phyloP scores from a whole-genome alignment of 2,888 invertebrate genomes.

The Lasioglossum oenotherae region DNA sequence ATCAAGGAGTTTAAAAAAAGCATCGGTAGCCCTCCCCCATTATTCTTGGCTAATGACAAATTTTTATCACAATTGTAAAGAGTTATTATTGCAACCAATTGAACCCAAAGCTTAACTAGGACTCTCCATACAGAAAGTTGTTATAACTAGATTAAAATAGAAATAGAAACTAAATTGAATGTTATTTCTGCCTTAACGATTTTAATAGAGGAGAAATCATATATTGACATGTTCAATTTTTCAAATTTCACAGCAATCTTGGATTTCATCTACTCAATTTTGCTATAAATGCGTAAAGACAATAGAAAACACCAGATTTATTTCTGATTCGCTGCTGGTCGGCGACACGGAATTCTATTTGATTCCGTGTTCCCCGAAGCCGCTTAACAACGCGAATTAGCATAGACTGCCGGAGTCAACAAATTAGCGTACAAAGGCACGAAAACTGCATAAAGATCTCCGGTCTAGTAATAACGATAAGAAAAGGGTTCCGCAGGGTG shows the following conservation, averaged over 20 bases:
- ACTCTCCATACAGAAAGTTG: no score
- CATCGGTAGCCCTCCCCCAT: background rate
- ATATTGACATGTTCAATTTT: no score
- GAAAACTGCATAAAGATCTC: constrained; percentile 1
- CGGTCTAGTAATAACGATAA: constrained; percentile 10
- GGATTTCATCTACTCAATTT: no score
- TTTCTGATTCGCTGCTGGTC: background rate
- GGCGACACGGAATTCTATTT: background rate
- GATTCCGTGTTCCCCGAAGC: background rate
- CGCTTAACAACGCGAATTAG: background rate
- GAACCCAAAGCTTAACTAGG: no score
- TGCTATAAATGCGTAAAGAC: no score
- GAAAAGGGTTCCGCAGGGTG: constrained; percentile 18
- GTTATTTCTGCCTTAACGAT: no score
- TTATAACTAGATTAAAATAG: no score
- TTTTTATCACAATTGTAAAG: no score
- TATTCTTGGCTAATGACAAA: background rate
- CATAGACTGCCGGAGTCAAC: background rate
- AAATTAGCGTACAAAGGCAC: constrained; percentile 12
- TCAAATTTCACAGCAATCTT: no score
- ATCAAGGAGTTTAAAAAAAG: background rate
- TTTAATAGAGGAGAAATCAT: no score
- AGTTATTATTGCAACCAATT: no score
- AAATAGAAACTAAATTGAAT: no score
- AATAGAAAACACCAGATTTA: background rate